Evolutionary conservation across 2,888 invertebrate genomes (phyloP).

Genomic region (Sturmia bella): DNA sequence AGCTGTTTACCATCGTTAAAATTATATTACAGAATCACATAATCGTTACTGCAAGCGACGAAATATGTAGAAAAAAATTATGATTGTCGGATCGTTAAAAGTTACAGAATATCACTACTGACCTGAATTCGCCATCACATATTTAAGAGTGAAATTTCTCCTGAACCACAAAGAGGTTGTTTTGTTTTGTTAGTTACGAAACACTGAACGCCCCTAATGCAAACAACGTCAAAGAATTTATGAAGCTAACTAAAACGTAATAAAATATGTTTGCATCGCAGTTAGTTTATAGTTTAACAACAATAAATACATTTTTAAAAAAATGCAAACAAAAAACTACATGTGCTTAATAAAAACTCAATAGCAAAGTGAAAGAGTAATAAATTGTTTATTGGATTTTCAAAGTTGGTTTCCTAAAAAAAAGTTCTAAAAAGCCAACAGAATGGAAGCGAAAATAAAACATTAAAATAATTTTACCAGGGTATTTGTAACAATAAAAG

Average conservation of each 20-base stretch:
- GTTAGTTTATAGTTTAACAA: constrained; percentile 63
- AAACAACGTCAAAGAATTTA: not conserved
- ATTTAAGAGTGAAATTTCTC: not conserved
- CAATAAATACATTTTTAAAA: constrained; percentile 40
- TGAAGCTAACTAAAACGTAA: constrained; percentile 32
- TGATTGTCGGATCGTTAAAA: too few relatives aligned
- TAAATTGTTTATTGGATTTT: constrained; percentile 68
- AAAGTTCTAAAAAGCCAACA: not conserved
- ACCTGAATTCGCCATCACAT: too few relatives aligned
- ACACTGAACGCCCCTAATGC: constrained; percentile 22
- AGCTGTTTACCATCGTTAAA: too few relatives aligned
- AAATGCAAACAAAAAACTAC: constrained; percentile 26
- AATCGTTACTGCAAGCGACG: too few relatives aligned
- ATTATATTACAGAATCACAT: too few relatives aligned
- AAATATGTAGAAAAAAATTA: too few relatives aligned
- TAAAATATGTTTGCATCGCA: constrained; percentile 37
- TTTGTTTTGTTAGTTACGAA: not conserved
- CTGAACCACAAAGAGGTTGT: not conserved
- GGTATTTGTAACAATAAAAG: constrained; percentile 37
- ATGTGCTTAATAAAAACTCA: constrained; percentile 49
- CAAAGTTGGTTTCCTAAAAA: constrained; percentile 41
- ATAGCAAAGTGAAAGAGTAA: constrained; percentile 50
- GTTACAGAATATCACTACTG: too few relatives aligned
- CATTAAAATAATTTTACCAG: constrained; percentile 34
- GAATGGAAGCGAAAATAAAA: not conserved